Base-by-base conservation (phyloP, 92 coral and sea anemone genomes). In the Epizoanthus scotinus region DNA sequence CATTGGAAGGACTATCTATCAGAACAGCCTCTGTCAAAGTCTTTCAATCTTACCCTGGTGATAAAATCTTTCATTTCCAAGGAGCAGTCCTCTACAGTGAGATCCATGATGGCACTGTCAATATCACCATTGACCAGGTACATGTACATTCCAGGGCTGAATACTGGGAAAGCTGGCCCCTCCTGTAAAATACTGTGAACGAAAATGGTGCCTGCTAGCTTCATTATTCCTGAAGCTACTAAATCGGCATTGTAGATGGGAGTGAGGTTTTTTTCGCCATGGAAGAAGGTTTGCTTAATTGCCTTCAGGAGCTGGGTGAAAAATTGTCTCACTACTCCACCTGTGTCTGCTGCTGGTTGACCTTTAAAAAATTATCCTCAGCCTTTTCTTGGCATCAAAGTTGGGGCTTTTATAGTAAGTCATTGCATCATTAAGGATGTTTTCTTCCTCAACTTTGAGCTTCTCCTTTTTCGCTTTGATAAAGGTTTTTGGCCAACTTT, bases 381-480 rank as follows among this genome's bases (percentile, higher is more conserved):
- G 77, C 19, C 77, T 24, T 50, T 70, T 80, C 57, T n/a, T 62
- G 29, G 75, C 60, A 62, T 81, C 86, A 63, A 81, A 81, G n/a
- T 31, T 14, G 3, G 84, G 83, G 72, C 74, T 80, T 47, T 86
- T 86, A 56, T 86, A 86, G 72, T 82, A 82, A 1, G 79, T 63
- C 84, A 82, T 8, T 1, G 90, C 90, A 56, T 82, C 86, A 82
- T 86, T 73, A 13, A 82, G 24, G n/a, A 86, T n/a, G 69, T 86
- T 86, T 13, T 86, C 83, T 53, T 73, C 86, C 18, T 86, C 86
- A 79, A 81, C 29, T 73, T 29, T 82, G 13, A 85, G n/a, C 58
- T 85, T 78, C 61, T 78, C 84, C 60, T 70, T 79, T 44, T 85
- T 55, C n/a, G n/a, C n/a, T n/a, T n/a, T n/a, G n/a, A n/a, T n/a